Evolutionary conservation across 1,140 invertebrate genomes (phyloP).

Genomic region (Lasioglossum baleicum): DNA sequence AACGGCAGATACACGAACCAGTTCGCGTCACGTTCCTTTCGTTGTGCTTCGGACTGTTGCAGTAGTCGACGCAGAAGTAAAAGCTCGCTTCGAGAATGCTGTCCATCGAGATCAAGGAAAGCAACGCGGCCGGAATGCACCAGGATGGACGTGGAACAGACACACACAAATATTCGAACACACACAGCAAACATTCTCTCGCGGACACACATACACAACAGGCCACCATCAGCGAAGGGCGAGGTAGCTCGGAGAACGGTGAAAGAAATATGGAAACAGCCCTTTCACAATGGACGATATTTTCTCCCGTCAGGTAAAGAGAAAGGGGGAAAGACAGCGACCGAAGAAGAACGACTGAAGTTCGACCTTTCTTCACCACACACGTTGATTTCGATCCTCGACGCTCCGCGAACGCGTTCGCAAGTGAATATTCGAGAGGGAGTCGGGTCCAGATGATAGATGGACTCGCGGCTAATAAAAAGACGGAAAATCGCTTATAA

Average conservation of each 20-base stretch:
- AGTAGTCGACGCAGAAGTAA: constrained; percentile 47
- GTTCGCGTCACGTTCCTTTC: constrained; percentile 30
- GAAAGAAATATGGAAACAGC: constrained; percentile 9
- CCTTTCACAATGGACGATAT: background rate
- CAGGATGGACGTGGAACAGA: background rate
- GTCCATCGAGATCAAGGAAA: constrained; percentile 4
- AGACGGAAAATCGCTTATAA: background rate
- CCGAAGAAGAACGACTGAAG: background rate
- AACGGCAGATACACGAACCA: background rate
- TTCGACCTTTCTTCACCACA: constrained; percentile 2
- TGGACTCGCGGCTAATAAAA: background rate
- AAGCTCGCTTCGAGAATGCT: background rate
- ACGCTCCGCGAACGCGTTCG: background rate
- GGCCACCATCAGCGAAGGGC: background rate
- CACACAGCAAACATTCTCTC: background rate
- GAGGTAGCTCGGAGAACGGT: background rate
- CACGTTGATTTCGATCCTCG: too few relatives aligned
- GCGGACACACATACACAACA: background rate
- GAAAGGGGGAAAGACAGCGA: background rate
- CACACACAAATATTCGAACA: background rate
- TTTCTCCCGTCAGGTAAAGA: background rate
- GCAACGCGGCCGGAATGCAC: background rate
- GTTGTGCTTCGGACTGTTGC: constrained; percentile 54
- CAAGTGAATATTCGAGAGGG: background rate
- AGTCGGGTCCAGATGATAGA: background rate